A percentile compares a stretch with the other conserved stretches of the same genome.
These are phyloP conservation scores for Ammospiza nelsoni DNA, from an alignment of 2,113 vertebrate species.

Conservation along the genomic window DNA sequence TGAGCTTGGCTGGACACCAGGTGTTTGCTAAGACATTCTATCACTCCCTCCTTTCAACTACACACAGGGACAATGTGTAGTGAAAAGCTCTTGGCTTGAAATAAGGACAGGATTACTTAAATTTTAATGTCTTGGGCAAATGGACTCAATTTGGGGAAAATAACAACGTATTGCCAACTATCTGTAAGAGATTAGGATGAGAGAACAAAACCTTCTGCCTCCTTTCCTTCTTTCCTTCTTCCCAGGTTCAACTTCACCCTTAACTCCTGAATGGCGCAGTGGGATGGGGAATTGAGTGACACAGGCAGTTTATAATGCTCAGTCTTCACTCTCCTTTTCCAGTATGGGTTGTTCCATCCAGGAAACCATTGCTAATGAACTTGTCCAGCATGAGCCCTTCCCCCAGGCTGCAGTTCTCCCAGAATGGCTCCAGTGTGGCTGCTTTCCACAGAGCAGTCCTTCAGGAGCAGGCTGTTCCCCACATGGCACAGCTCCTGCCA, in stretches of 20 bases:
- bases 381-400: not conserved
- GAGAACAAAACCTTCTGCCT: not conserved
- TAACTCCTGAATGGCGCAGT: not conserved
- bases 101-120: not conserved
- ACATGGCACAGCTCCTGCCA: not conserved
- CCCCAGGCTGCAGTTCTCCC: not conserved
- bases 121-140: not conserved
- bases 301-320: rapidly evolving
- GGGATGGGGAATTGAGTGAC: not conserved
- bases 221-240: not conserved
- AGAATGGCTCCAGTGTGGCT: rapidly evolving
- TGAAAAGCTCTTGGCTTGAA: not conserved
- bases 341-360: not conserved
- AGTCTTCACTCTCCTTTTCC: not conserved
- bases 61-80: not conserved
- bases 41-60: not conserved
- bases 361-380: not conserved
- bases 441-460: not conserved
- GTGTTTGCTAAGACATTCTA: not conserved
- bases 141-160: rapidly evolving
- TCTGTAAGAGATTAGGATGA: not conserved
- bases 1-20: not conserved
- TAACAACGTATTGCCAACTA: not conserved
- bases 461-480: not conserved
- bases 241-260: not conserved